Base-by-base conservation (phyloP, 2,888 invertebrate genomes). In the Dryomyza anilis region DNA sequence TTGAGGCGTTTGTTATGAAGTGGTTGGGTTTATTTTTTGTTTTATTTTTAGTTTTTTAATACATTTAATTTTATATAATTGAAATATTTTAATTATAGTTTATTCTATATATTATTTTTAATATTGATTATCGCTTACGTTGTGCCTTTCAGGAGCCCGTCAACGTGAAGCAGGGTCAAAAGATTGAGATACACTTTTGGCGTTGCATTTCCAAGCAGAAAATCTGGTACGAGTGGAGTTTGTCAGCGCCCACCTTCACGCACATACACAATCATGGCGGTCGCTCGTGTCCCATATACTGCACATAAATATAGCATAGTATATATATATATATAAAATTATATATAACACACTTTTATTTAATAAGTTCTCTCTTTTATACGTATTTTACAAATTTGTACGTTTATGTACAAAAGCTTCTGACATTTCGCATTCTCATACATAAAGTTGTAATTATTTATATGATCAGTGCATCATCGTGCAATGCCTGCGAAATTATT, bases 221-320 rank as follows among this genome's bases (percentile, higher is more conserved):
- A 79, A 95, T 98, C 10, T 98, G 98, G 98, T 98, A 98, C 77
- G 97, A 98, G 82, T 98, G 97, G 97, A 88, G 91, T 72, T 86
- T 81, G 12, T 69, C 72, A 21, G 69, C 75, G 1, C 81, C 82
- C 1, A 57, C 66, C 53, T 72, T 72, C 3, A 70, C 74, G 1
- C 76, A 80, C 57, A 74, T 76, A 21, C 82, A 83, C 67, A 84
- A 84, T 68, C 74, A 76, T 2, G 74, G 72, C 2, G 83, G 83
- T 16, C 71, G 75, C 39, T 74, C 73, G 4, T 77, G 73, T 27
- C 75, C 76, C 5, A 78, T 79, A 55, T 76, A 73, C 69, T 74
- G 73, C 59, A 73, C 74, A 48, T 75, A 74, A 69, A 23, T 12
- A 14, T 3, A 23, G 52, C 55, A n/a, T n/a, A n/a, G n/a, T n/a